Evolutionary conservation across 2,888 invertebrate species (phyloP), one percentile per base, ranked within the genome.

Genomic region (Physocephala rufipes): DNA sequence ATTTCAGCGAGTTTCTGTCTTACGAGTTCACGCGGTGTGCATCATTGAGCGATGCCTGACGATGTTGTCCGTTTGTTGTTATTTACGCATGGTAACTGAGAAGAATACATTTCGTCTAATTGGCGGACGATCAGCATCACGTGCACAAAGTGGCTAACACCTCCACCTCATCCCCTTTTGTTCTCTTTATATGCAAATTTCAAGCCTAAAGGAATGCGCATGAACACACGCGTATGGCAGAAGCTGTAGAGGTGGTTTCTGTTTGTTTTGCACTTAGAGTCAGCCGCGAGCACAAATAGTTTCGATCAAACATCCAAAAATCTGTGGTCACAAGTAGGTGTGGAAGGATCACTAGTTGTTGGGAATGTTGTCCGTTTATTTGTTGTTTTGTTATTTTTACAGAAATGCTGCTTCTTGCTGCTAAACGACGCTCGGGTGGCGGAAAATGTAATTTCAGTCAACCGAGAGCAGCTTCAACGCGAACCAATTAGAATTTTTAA

Each of bases 91-190:
- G 49, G 45, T 28, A n/a, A 47, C 47, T 47, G 12, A 24, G 26
- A 63, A 47, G n/a, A n/a, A n/a, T 85, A 85, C 85, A 85, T 84
- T 84, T 82, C 82, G 82, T 84, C 85, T 85, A 85, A 85, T 85
- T 85, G 85, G 85, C 83, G 79, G 79, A n/a, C n/a, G n/a, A n/a
- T n/a, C n/a, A n/a, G n/a, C n/a, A n/a, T n/a, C n/a, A n/a, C n/a
- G n/a, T n/a, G n/a, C n/a, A n/a, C n/a, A n/a, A n/a, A n/a, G n/a
- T n/a, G n/a, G n/a, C n/a, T n/a, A n/a, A 15, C 9, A 15, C 28
- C 49, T 47, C 66, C 53, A 12, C 24, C 16, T 24, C 49, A n/a
- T 12, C 49, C 16, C 19, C 49, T 49, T 49, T 15, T 5, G 30
- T 5, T 55, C 68, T 71, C 28, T 71, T 66, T 71, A 70, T 74